A percentile compares a stretch with the other conserved stretches of the same genome.
Evolutionary conservation across 2,888 invertebrate species (phyloP).

Genomic region (Sipha maydis): DNA sequence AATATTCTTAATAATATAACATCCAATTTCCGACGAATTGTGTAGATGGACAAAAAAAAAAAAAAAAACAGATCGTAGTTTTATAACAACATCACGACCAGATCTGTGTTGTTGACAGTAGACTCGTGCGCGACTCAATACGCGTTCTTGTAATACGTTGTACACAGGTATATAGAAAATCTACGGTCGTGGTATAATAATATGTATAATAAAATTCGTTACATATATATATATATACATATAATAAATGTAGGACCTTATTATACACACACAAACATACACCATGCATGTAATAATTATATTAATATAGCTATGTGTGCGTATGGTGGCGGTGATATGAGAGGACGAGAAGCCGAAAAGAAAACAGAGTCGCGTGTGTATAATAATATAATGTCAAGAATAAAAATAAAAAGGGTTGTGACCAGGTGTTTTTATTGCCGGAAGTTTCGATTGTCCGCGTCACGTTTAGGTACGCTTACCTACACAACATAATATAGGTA

Average conservation of each 20-base stretch:
- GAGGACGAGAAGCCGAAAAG: not conserved
- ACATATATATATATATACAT: too few species aligned
- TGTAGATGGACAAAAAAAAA: not conserved
- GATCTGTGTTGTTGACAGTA: not conserved
- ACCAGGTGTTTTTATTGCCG: conserved; percentile 57
- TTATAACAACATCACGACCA: not conserved
- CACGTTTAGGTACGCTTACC: conserved; percentile 34
- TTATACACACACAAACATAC: not conserved
- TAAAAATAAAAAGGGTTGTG: conserved; percentile 32
- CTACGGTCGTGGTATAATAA: too few species aligned
- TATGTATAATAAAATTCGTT: too few species aligned
- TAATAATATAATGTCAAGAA: not conserved
- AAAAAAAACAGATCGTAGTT: not conserved
- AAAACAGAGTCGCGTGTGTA: not conserved
- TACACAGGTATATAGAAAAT: too few species aligned
- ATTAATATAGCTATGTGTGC: not conserved
- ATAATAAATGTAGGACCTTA: not conserved
- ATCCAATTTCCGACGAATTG: conserved; percentile 29
- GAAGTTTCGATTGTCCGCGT: conserved; percentile 60
- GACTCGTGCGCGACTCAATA: not conserved
- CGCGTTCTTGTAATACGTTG: not conserved
- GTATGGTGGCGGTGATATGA: not conserved
- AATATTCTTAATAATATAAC: not conserved
- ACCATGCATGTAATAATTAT: not conserved
- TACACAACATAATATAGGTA: not conserved